A percentile compares a stretch with the other conserved stretches of the same genome.
Evolutionary conservation across 2,113 vertebrate species (phyloP).

Genomic region (Lagopus muta): DNA sequence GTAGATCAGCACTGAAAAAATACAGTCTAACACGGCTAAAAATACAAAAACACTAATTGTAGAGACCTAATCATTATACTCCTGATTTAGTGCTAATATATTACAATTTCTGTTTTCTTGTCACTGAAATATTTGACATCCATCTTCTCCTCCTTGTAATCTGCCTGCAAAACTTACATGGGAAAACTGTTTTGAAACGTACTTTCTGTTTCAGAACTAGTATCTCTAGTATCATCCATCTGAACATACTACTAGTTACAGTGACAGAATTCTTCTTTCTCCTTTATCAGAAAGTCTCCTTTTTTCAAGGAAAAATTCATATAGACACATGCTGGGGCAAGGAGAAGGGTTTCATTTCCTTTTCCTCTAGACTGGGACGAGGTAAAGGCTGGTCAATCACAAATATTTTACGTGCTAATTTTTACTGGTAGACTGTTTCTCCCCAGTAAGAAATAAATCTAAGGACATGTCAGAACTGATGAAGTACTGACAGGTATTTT

Average conservation of each 20-base stretch:
- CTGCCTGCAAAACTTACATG: constrained; percentile 16
- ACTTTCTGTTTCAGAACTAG: constrained; percentile 51
- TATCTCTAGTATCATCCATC: neutral
- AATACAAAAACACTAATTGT: neutral
- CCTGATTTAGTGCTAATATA: neutral
- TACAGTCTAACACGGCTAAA: neutral
- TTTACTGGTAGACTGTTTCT: neutral
- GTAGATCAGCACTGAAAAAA: neutral
- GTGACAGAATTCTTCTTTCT: neutral
- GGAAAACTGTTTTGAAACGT: constrained; percentile 35
- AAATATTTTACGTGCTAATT: neutral
- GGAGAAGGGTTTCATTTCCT: neutral
- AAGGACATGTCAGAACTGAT: neutral
- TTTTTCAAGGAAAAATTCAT: neutral
- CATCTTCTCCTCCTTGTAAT: constrained; percentile 21
- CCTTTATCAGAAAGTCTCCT: neutral
- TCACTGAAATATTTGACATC: constrained; percentile 8
- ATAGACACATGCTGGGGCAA: neutral
- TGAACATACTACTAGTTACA: constrained; percentile 2
- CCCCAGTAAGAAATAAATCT: neutral
- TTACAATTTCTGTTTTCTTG: neutral
- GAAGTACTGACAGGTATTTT: neutral
- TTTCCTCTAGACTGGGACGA: neutral
- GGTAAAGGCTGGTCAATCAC: neutral
- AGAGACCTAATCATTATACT: neutral